Conservation (phyloP, 2,888 invertebrate species). For the Melitaea athalia region DNA sequence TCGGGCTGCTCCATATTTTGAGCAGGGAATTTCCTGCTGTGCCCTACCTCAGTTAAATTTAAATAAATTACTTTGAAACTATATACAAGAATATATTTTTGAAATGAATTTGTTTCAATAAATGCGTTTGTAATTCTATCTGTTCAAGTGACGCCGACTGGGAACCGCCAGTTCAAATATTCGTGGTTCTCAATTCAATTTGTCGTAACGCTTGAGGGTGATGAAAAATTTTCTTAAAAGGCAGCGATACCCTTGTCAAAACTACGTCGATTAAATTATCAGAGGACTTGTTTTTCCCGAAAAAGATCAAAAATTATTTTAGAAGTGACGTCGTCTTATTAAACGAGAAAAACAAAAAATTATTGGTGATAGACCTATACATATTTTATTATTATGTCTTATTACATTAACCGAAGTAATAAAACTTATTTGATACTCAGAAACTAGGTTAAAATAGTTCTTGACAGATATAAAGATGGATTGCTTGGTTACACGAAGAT, state of each 20-base stretch:
- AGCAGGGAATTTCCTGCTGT: too few relatives aligned
- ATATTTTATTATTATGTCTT: slow-evolving; percentile 3
- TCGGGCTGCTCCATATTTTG: too few relatives aligned
- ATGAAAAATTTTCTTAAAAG: slow-evolving; percentile 74
- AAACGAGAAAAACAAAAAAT: not conserved
- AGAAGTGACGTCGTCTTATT: slow-evolving; percentile 5
- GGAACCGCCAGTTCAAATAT: slow-evolving; percentile 45
- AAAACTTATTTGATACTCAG: slow-evolving; percentile 38
- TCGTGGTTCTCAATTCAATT: slow-evolving; percentile 70
- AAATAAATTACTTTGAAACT: slow-evolving; percentile 13
- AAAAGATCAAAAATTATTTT: slow-evolving; percentile 23
- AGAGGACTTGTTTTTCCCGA: slow-evolving; percentile 29
- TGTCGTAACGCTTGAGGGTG: slow-evolving; percentile 61
- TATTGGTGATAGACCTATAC: not conserved
- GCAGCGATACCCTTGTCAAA: slow-evolving; percentile 70
- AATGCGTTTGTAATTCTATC: slow-evolving; percentile 39
- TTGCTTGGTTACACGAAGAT: slow-evolving; percentile 39
- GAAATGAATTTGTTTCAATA: slow-evolving; percentile 45
- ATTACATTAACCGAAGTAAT: slow-evolving; percentile 27
- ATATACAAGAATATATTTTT: slow-evolving; percentile 40
- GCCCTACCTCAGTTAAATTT: too few relatives aligned
- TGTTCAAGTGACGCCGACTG: slow-evolving; percentile 38
- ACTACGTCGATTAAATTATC: slow-evolving; percentile 71
- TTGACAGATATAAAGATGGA: slow-evolving; percentile 40
- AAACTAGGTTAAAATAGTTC: slow-evolving; percentile 36